Conservation (phyloP, 2,888 invertebrate genomes). For the Urechis unicinctus region DNA sequence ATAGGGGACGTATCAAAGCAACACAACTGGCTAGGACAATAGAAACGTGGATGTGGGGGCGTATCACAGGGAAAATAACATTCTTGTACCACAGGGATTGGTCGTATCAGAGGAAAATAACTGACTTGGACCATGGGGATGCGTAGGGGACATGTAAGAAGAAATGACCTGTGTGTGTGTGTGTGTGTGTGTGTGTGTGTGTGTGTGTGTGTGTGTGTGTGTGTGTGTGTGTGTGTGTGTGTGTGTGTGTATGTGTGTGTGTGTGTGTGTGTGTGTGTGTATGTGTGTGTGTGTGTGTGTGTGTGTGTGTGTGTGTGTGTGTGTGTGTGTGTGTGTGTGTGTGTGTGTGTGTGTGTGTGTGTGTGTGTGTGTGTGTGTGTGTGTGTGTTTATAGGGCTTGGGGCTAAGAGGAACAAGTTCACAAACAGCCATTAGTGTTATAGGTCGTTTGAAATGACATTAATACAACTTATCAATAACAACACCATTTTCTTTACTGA, state of each 20-base stretch:
- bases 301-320: conserved; percentile 11
- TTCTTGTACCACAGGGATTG: too few species aligned
- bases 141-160: not conserved
- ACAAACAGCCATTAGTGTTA: too few species aligned
- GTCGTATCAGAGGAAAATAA: too few species aligned
- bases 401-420: too few species aligned
- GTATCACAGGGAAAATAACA: too few species aligned
- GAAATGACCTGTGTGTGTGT: too few species aligned
- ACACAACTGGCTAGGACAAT: too few species aligned
- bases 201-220: conserved; percentile 11
- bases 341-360: conserved; percentile 9
- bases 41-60: too few species aligned
- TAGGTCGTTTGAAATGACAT: too few species aligned
- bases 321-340: conserved; percentile 10
- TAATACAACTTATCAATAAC: too few species aligned
- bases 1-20: too few species aligned
- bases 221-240: conserved; percentile 9
- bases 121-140: not conserved
- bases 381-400: conserved; percentile 9
- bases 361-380: conserved; percentile 7
- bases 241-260: conserved; percentile 12
- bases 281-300: conserved; percentile 9
- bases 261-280: conserved; percentile 7
- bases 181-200: conserved; percentile 6
- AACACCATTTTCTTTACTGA: too few species aligned